A percentile compares a stretch with the other conserved stretches of the same genome.
Evolutionary conservation across 2,888 invertebrate species (phyloP).

Genomic region (Operophtera brumata): DNA sequence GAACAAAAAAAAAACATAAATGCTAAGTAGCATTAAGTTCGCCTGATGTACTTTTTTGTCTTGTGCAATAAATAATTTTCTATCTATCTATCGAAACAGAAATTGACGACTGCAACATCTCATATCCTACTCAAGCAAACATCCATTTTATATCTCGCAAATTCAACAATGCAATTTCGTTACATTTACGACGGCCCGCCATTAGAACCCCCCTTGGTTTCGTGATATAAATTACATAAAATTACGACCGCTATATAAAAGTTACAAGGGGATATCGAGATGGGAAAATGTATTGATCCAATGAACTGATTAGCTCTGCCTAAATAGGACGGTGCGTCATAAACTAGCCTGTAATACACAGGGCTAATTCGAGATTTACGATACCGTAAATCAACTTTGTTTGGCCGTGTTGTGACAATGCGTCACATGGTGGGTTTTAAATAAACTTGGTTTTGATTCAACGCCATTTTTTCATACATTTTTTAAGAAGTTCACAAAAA

Average conservation of each 20-base stretch:
- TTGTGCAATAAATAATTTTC: no score
- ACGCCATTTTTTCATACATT: not conserved
- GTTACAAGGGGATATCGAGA: slow-evolving; percentile 40
- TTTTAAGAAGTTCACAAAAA: not conserved
- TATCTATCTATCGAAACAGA: no score
- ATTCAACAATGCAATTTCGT: slow-evolving; percentile 25
- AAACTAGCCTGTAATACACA: slow-evolving; percentile 50
- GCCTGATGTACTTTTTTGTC: no score
- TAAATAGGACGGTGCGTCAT: slow-evolving; percentile 45
- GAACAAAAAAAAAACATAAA: no score
- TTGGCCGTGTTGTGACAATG: slow-evolving; percentile 54
- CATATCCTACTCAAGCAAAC: no score
- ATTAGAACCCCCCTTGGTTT: slow-evolving; percentile 43
- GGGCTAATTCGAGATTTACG: slow-evolving; percentile 71
- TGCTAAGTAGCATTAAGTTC: no score
- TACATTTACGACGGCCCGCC: slow-evolving; percentile 38
- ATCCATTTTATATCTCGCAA: slow-evolving; percentile 11
- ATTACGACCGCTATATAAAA: slow-evolving; percentile 35
- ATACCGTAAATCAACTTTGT: slow-evolving; percentile 62
- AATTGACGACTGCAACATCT: no score
- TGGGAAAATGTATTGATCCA: slow-evolving; percentile 48
- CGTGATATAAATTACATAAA: slow-evolving; percentile 42
- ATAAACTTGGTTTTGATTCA: slow-evolving; percentile 1
- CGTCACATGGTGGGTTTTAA: slow-evolving; percentile 7
- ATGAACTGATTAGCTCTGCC: slow-evolving; percentile 61